Evolutionary conservation across 2,113 vertebrate genomes (phyloP).

Genomic region (Marmota flaviventris): DNA sequence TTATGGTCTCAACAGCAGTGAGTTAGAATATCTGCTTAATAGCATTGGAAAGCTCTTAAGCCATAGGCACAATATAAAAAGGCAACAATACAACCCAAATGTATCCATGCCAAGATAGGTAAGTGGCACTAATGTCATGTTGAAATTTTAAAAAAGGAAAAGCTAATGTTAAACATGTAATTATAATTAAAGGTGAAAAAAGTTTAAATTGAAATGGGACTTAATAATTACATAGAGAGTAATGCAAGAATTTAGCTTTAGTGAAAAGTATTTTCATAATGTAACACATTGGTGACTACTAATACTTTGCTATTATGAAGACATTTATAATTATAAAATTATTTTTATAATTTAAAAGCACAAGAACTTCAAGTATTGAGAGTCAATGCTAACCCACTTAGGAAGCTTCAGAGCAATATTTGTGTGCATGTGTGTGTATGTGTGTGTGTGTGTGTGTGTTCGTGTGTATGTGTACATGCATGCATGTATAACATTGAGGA

Average conservation of each 20-base stretch:
- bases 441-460: no score
- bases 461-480: no score
- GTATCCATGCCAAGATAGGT: neutral
- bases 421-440: neutral
- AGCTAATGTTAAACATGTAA: neutral
- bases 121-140: neutral
- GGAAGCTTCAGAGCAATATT: neutral
- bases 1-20: neutral
- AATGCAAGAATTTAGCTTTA: neutral
- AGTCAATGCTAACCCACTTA: neutral
- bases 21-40: neutral
- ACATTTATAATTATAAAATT: neutral
- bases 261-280: neutral
- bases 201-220: neutral
- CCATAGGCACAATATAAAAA: neutral
- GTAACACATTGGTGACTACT: neutral
- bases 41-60: neutral
- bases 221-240: neutral
- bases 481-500: no score
- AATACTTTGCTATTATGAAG: neutral
- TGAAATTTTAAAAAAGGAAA: neutral
- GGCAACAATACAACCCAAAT: neutral
- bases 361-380: neutral
- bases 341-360: neutral
- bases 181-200: neutral